Evolutionary conservation across 1,140 invertebrate species (phyloP).

Genomic region (Aphaenogaster ashmeadi): DNA sequence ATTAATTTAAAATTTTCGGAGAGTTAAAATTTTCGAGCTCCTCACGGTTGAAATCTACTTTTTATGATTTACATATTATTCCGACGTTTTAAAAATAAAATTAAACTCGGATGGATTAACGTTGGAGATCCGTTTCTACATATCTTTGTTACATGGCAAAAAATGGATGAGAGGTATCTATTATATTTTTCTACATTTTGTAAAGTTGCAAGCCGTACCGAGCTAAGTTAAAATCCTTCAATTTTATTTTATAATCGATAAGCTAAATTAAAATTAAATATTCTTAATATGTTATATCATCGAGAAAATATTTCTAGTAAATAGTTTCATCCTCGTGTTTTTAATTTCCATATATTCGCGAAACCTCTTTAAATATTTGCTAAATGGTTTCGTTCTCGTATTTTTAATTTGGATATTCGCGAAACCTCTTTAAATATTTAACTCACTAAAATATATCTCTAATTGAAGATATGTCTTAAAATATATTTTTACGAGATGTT

Average conservation of each 20-base stretch:
- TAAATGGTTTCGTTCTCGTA: neutral
- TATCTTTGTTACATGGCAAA: neutral
- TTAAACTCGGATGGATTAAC: neutral
- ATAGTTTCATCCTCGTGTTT: neutral
- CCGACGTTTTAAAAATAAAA: neutral
- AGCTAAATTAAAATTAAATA: slow-evolving; percentile 1
- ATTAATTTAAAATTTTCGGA: neutral
- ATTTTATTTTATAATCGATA: neutral
- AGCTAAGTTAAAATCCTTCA: neutral
- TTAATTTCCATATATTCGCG: too few relatives aligned
- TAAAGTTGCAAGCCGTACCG: neutral
- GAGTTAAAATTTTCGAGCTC: neutral
- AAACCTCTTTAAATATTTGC: neutral
- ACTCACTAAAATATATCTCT: neutral
- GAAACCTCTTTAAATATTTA: slow-evolving; percentile 7
- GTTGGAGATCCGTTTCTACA: neutral
- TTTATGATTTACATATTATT: neutral
- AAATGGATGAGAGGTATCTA: neutral
- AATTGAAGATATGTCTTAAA: neutral
- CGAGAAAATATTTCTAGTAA: neutral
- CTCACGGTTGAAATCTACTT: neutral
- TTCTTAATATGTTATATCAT: neutral
- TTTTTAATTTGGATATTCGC: slow-evolving; percentile 5
- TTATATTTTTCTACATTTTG: neutral
- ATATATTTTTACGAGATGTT: neutral